These are phyloP conservation scores for Pelusios castaneus DNA, from an alignment of 2,113 vertebrate genomes.

Conservation along the genomic window DNA sequence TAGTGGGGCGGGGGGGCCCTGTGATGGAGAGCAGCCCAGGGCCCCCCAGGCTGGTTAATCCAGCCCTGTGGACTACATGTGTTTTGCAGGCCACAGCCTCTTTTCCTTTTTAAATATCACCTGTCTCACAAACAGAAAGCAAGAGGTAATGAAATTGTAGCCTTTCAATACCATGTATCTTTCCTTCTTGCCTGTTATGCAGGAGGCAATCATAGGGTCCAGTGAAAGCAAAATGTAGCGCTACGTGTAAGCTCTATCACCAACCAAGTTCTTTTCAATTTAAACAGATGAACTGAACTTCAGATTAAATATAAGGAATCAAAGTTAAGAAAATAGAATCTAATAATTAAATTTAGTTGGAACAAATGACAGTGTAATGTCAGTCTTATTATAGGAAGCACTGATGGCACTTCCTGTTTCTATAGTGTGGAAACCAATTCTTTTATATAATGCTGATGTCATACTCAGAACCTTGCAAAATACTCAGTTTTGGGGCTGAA, in stretches of 20 bases:
- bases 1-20: too few relatives aligned
- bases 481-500: too few relatives aligned
- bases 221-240: background rate
- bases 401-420: too few relatives aligned
- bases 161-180: background rate
- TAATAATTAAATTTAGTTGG: background rate
- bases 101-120: background rate
- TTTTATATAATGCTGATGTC: too few relatives aligned
- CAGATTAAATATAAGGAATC: too few relatives aligned
- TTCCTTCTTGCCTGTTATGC: background rate
- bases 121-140: background rate
- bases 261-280: background rate
- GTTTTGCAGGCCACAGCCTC: background rate
- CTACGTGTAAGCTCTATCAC: background rate
- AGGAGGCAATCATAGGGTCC: too few relatives aligned
- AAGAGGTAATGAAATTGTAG: background rate
- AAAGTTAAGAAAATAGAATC: background rate
- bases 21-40: too few relatives aligned
- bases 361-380: background rate
- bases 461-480: too few relatives aligned
- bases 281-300: background rate
- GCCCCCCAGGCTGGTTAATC: too few relatives aligned
- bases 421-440: too few relatives aligned
- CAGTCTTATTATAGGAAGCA: background rate
- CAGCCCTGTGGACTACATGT: too few relatives aligned